Base-by-base conservation (phyloP, 2,113 vertebrate genomes). In the Alligator sinensis region DNA sequence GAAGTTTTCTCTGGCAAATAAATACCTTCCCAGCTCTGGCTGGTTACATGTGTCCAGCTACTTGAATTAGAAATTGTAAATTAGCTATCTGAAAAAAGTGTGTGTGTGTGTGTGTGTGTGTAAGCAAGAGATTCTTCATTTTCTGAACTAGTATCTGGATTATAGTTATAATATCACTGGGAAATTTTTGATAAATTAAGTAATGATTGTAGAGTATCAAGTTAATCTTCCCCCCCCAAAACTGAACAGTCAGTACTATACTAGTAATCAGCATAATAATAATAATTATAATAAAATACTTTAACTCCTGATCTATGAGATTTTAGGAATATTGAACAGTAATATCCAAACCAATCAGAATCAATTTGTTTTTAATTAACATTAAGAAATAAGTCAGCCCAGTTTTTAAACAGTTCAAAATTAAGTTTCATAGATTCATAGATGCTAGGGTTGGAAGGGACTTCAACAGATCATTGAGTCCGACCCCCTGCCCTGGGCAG, bases 121-220 rank as follows among this genome's bases (percentile, higher is more conserved):
- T 38, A 47, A 47, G 47, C 7, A 47, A 8, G 7, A 47, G 47
- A 47, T 47, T 38, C 75, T 77, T 78, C 28, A 28, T 72, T 80
- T 61, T 17, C 70, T 87, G 59, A 92, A 84, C 11, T 80, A 79
- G 6, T 38, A 54, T 87, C 57, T 87, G 66, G 60, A 27, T 89
- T 79, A 62, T 18, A 87, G 70, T 84, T 77, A 70, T 47, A 87
- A 3, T 12, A 90, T 84, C 60, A 84, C 15, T 84, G 77, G 80
- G 70, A 94, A 86, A 93, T 85, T 84, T 47, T 70, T 92, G 77
- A 92, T 82, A 93, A 91, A 81, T 74, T 89, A 83, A 77, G 54
- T 70, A 19, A 59, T 86, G 70, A 80, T 75, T 79, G 55, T 25
- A 2, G 25, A 18, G 74, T 90, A 55, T 70, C 74, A 61, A 90